Evolutionary conservation across 2,113 vertebrate species (phyloP).

Genomic region (Aegithalos caudatus): DNA sequence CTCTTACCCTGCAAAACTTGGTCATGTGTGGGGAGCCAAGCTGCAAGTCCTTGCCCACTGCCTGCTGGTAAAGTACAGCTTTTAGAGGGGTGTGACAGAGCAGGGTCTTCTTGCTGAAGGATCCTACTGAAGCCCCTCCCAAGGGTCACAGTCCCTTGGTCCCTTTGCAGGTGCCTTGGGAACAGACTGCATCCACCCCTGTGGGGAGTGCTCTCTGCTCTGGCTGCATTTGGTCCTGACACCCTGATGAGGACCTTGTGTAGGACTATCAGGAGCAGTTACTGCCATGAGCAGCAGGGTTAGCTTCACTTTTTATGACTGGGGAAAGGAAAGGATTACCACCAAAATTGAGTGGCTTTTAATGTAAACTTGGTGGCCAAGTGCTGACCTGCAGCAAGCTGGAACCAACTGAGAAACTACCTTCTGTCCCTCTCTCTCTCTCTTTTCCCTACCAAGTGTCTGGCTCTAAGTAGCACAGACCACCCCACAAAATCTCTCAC

Average conservation of each 20-base stretch:
- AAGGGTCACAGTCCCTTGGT: not conserved
- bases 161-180: not conserved
- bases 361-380: not conserved
- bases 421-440: not conserved
- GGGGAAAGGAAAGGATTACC: not conserved
- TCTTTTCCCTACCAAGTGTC: not conserved
- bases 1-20: not conserved
- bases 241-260: fast-evolving
- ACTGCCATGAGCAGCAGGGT: not conserved
- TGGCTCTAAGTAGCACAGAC: not conserved
- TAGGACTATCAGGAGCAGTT: not conserved
- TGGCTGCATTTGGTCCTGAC: not conserved
- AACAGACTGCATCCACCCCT: not conserved
- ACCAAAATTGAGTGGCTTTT: not conserved
- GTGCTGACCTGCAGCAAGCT: not conserved
- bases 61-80: not conserved
- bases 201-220: not conserved
- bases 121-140: not conserved
- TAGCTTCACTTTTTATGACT: not conserved
- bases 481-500: not conserved
- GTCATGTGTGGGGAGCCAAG: not conserved
- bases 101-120: not conserved
- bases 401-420: not conserved
- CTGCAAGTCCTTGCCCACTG: not conserved
- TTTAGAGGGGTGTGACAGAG: not conserved